A percentile compares a stretch with the other conserved stretches of the same genome.
Evolutionary conservation across 2,113 vertebrate genomes (phyloP).

Genomic region (Amblyornis subalaris): DNA sequence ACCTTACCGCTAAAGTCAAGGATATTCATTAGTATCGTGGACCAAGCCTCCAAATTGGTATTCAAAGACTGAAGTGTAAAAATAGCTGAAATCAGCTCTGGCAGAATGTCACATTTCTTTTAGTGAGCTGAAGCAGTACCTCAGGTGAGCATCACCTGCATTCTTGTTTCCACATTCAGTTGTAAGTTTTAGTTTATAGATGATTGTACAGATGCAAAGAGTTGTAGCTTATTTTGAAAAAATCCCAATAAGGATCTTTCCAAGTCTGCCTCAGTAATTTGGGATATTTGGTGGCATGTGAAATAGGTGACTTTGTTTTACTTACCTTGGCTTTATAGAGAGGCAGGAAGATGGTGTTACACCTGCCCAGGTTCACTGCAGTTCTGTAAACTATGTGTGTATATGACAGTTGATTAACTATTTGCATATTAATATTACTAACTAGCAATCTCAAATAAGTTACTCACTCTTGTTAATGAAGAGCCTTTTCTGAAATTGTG

Average conservation of each 20-base stretch:
- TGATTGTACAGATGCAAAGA: background rate
- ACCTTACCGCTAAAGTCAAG: background rate
- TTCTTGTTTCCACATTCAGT: background rate
- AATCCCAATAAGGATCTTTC: background rate
- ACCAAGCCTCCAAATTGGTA: background rate
- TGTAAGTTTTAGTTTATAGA: background rate
- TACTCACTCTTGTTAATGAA: background rate
- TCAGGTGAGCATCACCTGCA: background rate
- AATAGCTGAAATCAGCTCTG: background rate
- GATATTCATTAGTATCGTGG: background rate
- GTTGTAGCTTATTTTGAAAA: background rate
- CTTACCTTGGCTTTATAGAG: background rate
- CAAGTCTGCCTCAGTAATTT: background rate
- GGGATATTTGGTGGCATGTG: background rate
- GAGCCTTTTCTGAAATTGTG: background rate
- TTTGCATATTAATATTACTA: background rate
- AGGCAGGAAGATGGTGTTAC: background rate
- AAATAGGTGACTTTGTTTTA: background rate
- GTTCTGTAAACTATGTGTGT: background rate
- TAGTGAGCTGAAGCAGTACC: background rate
- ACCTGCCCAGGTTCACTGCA: background rate
- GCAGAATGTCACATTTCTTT: background rate
- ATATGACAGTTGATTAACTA: background rate
- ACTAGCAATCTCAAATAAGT: background rate
- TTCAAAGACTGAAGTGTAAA: background rate